Evolutionary conservation across 1,140 invertebrate species (phyloP).

Genomic region (Neotoxoptera formosana): DNA sequence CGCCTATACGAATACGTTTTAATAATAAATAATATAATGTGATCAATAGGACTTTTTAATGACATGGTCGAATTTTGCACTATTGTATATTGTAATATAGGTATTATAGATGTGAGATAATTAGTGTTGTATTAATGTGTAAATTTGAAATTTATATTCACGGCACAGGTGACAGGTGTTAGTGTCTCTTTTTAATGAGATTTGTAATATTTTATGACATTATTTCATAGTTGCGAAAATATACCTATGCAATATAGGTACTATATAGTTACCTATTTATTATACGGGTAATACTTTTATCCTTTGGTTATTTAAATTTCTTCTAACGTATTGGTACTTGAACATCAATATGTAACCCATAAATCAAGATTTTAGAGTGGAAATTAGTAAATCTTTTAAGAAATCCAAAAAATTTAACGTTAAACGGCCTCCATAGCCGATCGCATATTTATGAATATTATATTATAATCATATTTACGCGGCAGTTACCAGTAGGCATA

Average conservation of each 20-base stretch:
- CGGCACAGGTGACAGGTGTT: not conserved
- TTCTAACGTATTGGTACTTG: not conserved
- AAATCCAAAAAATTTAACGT: not conserved
- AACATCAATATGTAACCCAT: not conserved
- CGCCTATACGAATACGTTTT: not conserved
- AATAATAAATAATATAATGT: not conserved
- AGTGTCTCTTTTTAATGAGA: slow-evolving; percentile 15
- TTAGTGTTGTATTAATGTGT: not conserved
- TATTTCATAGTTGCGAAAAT: not conserved
- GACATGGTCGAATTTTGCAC: not conserved
- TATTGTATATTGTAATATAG: not conserved
- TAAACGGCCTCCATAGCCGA: not conserved
- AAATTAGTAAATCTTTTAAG: not conserved
- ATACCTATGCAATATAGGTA: not conserved
- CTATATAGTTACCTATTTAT: not conserved
- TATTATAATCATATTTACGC: no score
- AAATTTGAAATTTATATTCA: slow-evolving; percentile 39
- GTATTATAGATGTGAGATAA: slow-evolving; percentile 1
- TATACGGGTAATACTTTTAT: not conserved
- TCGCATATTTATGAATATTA: not conserved
- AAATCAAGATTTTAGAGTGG: not conserved
- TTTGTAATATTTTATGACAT: not conserved
- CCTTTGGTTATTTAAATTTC: not conserved
- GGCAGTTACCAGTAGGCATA: not conserved
- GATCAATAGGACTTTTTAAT: not conserved